A percentile compares a stretch with the other conserved stretches of the same genome.
These are phyloP conservation scores for Yponomeuta cagnagella DNA, from an alignment of 2,888 invertebrate genomes.

Conservation along the genomic window DNA sequence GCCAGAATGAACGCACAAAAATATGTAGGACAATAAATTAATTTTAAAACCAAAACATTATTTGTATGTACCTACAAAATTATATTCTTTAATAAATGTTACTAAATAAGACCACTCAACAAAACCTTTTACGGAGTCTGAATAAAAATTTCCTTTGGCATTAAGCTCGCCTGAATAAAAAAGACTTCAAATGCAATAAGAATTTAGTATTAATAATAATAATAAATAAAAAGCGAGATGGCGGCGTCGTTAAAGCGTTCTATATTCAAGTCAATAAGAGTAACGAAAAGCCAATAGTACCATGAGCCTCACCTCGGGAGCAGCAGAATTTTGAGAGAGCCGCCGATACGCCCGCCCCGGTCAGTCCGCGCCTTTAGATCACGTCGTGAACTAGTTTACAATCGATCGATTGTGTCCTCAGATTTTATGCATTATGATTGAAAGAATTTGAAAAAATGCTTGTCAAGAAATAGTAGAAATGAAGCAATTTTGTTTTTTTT, in stretches of 20 bases:
- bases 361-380: constrained; percentile 13
- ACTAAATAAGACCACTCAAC: too few species aligned
- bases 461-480: too few species aligned
- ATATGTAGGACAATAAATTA: neutral
- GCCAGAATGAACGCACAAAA: too few species aligned
- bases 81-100: too few species aligned
- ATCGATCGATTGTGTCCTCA: neutral
- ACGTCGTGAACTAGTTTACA: neutral
- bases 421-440: neutral
- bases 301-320: constrained; percentile 19
- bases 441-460: neutral
- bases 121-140: too few species aligned
- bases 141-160: too few species aligned
- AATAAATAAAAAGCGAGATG: constrained; percentile 11
- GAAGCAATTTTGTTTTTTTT: too few species aligned
- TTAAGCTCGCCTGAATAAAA: too few species aligned
- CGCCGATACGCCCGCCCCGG: constrained; percentile 12
- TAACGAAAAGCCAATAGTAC: constrained; percentile 19
- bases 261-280: neutral
- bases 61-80: too few species aligned
- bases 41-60: neutral
- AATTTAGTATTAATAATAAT: too few species aligned
- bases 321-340: constrained; percentile 14
- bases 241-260: constrained; percentile 19
- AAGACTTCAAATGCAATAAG: too few species aligned